Conservation (phyloP, 2,888 invertebrate species). For the Osedax fenrisi region DNA sequence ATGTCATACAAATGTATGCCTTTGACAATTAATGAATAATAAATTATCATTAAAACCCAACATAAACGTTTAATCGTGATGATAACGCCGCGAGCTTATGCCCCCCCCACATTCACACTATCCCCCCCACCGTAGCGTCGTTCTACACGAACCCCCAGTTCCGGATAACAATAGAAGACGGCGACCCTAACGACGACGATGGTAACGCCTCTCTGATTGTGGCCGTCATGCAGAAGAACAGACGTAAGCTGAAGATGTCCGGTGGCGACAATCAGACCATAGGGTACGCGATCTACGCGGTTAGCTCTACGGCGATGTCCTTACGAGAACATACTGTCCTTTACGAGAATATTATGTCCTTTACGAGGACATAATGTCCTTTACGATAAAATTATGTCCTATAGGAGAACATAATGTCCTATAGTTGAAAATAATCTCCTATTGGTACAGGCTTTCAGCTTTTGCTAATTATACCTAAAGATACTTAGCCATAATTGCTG, state of each 20-base stretch:
- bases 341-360: not conserved
- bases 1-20: too few relatives aligned
- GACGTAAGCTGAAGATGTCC: conserved; percentile 71
- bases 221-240: conserved; percentile 91
- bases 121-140: conserved; percentile 24
- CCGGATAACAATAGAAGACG: conserved; percentile 44
- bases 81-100: too few relatives aligned
- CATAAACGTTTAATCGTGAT: too few relatives aligned
- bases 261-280: conserved; percentile 85
- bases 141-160: conserved; percentile 50
- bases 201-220: conserved; percentile 86
- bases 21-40: too few relatives aligned
- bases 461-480: too few relatives aligned
- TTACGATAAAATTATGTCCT: not conserved
- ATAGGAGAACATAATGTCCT: not conserved
- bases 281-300: conserved; percentile 84
- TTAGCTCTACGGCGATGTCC: conserved; percentile 48
- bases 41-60: too few relatives aligned
- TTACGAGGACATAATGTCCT: not conserved
- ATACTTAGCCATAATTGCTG: too few relatives aligned
- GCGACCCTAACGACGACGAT: conserved; percentile 56
- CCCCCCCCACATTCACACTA: too few relatives aligned
- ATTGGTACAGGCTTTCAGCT: too few relatives aligned
- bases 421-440: too few relatives aligned
- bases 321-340: not conserved